Evolutionary conservation across 2,113 vertebrate species (phyloP).

Genomic region (Hymenochirus boettgeri): DNA sequence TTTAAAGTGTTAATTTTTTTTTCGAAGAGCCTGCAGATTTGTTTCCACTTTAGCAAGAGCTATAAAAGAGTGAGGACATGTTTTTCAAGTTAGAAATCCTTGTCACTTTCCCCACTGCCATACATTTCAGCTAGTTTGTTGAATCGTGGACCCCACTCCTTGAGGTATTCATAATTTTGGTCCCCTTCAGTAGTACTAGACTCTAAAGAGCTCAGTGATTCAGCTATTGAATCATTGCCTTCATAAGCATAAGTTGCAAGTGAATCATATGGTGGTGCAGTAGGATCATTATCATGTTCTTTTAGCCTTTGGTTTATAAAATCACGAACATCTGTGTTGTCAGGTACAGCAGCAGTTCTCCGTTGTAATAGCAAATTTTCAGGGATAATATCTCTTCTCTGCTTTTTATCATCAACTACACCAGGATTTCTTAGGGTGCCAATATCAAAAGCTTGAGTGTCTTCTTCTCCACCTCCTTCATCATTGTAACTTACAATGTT

Average conservation of each 20-base stretch:
- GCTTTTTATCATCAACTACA: constrained; percentile 87
- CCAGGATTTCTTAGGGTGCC: constrained; percentile 93
- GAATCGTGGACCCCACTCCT: constrained; percentile 91
- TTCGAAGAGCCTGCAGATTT: constrained; percentile 54
- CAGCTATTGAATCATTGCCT: constrained; percentile 86
- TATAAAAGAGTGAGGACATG: constrained; percentile 37
- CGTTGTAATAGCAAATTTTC: constrained; percentile 86
- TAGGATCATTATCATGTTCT: constrained; percentile 88
- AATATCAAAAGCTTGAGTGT: constrained; percentile 97
- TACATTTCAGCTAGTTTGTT: constrained; percentile 97
- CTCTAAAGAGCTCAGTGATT: constrained; percentile 91
- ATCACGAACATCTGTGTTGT: constrained; percentile 89
- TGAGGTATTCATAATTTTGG: constrained; percentile 95
- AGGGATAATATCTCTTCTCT: constrained; percentile 88
- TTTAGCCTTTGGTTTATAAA: constrained; percentile 90
- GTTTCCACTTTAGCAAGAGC: constrained; percentile 43
- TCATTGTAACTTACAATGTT: constrained; percentile 98
- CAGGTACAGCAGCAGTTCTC: constrained; percentile 83
- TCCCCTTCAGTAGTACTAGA: constrained; percentile 86
- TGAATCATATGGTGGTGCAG: constrained; percentile 91
- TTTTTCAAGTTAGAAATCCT: constrained; percentile 74
- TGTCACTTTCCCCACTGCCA: constrained; percentile 84
- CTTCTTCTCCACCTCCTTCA: constrained; percentile 94
- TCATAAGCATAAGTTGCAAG: constrained; percentile 96
- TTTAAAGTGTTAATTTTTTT: constrained; percentile 59